Base-by-base conservation (phyloP, 2,888 invertebrate genomes). In the Melieria crassipennis region DNA sequence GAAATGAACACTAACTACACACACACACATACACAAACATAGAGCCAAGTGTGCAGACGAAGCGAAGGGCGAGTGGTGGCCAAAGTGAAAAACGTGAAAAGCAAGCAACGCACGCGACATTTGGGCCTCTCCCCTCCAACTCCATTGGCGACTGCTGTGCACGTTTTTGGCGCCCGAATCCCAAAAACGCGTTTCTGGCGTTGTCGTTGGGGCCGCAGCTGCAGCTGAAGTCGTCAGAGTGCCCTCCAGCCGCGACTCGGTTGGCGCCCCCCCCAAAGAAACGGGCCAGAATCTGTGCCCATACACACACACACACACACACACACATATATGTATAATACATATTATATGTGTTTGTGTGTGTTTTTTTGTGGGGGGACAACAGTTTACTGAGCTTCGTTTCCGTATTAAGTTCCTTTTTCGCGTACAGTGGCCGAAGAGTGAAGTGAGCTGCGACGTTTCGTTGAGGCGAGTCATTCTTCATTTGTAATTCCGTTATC, bases 401-500 rank as follows among this genome's bases (percentile, higher is more conserved):
- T 30, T 11, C 7, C 11, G 56, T 42, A 56, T 62, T 62, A 55
- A 55, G 62, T 62, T 55, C 47, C 16, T 46, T 46, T 69, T 45
- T 61, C 13, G 11, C 62, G 56, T 43, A 13, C 13, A 30, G 16
- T 30, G 5, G 7, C 16, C 48, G 42, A 30, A n/a, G 47, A 56
- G 6, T 43, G 47, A 16, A 2, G 16, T n/a, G 47, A 7, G 50
- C 16, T 5, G 4, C 43, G 11, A 58, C 43, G 67, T 64, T 11
- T 42, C n/a, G 42, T 64, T 48, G 58, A 63, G 70, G 46, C 71
- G 61, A 78, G 79, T 80, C 78, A 80, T 78, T 75, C 77, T 79
- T 79, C 77, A 77, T 77, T 80, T 79, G 79, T 76, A 77, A 80
- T 80, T 78, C 79, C 75, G 76, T 63, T 74, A 75, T 75, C 78